Conservation (phyloP, 2,113 vertebrate genomes). For the Malurus cyaneus region DNA sequence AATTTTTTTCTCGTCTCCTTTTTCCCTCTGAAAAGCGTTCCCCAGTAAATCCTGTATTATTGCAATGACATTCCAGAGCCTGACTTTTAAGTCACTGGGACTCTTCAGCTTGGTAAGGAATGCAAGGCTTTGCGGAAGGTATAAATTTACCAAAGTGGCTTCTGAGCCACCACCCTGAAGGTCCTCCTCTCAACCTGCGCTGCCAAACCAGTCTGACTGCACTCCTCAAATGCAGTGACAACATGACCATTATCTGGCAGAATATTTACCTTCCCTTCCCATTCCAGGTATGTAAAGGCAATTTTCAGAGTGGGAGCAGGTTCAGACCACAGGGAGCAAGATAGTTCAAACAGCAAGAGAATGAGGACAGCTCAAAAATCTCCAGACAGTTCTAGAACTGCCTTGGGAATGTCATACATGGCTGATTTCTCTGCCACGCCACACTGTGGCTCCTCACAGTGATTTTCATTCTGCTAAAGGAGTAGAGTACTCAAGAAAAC, state of each 20-base stretch:
- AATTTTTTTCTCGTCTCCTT: not conserved
- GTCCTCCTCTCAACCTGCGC: not conserved
- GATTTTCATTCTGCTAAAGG: not conserved
- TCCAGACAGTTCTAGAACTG: not conserved
- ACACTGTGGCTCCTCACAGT: not conserved
- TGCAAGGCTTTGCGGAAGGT: not conserved
- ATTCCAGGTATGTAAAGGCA: not conserved
- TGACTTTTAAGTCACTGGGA: not conserved
- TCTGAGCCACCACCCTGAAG: not conserved
- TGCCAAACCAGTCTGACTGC: not conserved
- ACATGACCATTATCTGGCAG: not conserved
- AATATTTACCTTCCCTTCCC: not conserved
- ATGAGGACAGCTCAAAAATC: rapidly evolving
- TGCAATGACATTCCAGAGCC: not conserved
- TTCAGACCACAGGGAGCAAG: not conserved
- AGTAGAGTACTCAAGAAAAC: not conserved
- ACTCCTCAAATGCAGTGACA: not conserved
- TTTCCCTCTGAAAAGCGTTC: not conserved
- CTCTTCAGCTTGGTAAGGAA: not conserved
- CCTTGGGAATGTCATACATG: not conserved
- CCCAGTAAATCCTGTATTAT: not conserved
- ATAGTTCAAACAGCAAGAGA: not conserved
- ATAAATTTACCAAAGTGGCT: not conserved
- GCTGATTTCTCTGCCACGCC: not conserved
- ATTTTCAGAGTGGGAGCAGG: not conserved